Evolutionary conservation across 1,140 invertebrate species (phyloP).

Genomic region (Geopemphigus sp.): DNA sequence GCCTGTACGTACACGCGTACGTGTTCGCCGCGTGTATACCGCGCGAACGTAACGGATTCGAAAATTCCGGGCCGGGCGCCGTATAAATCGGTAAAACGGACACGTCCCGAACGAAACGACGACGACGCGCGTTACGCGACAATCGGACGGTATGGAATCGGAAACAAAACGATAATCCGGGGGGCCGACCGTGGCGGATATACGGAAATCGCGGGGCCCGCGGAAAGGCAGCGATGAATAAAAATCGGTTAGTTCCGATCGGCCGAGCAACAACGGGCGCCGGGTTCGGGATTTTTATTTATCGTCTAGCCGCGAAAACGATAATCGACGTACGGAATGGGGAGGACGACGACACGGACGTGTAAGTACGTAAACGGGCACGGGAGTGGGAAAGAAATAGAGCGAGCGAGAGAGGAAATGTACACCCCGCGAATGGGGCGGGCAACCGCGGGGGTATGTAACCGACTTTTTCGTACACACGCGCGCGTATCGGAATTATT

Average conservation of each 20-base stretch:
- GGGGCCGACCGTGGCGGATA: too few relatives aligned
- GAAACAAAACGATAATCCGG: neutral
- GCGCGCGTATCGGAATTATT: neutral
- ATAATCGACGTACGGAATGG: too few relatives aligned
- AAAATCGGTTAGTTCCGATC: slow-evolving; percentile 46
- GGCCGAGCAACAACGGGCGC: slow-evolving; percentile 7
- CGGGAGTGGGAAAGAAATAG: neutral
- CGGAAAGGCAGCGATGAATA: too few relatives aligned
- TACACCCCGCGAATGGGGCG: neutral
- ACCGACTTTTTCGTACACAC: slow-evolving; percentile 15
- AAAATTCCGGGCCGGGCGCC: too few relatives aligned
- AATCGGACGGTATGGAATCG: neutral
- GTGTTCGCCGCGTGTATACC: too few relatives aligned
- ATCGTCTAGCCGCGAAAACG: slow-evolving; percentile 29
- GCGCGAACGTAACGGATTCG: too few relatives aligned
- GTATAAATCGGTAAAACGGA: too few relatives aligned
- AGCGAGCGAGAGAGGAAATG: neutral
- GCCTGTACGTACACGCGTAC: neutral
- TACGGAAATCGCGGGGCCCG: neutral
- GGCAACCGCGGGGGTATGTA: neutral
- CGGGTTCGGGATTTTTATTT: too few relatives aligned
- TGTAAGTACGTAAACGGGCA: neutral
- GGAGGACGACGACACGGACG: too few relatives aligned
- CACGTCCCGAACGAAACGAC: too few relatives aligned
- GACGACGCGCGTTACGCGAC: too few relatives aligned